These are phyloP conservation scores for Furcula furcula DNA, from an alignment of 2,888 invertebrate species.

Conservation along the genomic window DNA sequence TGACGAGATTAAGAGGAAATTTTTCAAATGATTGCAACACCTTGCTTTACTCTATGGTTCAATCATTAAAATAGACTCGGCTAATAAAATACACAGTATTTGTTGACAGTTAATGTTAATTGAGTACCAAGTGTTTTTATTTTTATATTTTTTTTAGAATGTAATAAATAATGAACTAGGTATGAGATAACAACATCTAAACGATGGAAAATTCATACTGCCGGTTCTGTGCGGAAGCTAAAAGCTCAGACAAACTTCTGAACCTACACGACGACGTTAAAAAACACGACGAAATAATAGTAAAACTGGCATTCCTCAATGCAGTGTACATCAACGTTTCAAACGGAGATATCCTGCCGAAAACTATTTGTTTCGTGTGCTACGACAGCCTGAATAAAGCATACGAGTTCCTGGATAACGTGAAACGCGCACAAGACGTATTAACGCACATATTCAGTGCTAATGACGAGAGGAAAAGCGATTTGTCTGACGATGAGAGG, in stretches of 20 bases:
- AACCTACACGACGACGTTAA: slow-evolving; percentile 42
- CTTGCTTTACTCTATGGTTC: no score
- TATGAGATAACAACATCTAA: slow-evolving; percentile 35
- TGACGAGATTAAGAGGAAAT: no score
- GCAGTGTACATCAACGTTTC: slow-evolving; percentile 61
- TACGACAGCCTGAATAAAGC: slow-evolving; percentile 61
- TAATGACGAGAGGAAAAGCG: slow-evolving; percentile 35
- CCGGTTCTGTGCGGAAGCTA: slow-evolving; percentile 62
- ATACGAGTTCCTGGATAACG: slow-evolving; percentile 53
- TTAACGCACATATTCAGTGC: slow-evolving; percentile 40
- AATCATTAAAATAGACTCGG: no score
- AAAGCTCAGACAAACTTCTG: slow-evolving; percentile 49
- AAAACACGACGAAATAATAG: slow-evolving; percentile 47
- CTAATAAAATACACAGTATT: no score
- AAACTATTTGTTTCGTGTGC: slow-evolving; percentile 64
- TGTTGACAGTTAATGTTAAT: no score
- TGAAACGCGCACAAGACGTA: slow-evolving; percentile 53
- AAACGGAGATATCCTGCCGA: slow-evolving; percentile 48
- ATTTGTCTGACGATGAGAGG: slow-evolving; percentile 51
- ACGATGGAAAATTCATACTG: slow-evolving; percentile 49
- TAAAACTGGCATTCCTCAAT: slow-evolving; percentile 58
- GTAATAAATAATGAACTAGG: no score
- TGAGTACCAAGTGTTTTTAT: no score
- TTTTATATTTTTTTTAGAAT: no score
- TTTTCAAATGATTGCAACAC: no score